Conservation (phyloP, 1,140 invertebrate species). For the Acromyrmex charruanus region DNA sequence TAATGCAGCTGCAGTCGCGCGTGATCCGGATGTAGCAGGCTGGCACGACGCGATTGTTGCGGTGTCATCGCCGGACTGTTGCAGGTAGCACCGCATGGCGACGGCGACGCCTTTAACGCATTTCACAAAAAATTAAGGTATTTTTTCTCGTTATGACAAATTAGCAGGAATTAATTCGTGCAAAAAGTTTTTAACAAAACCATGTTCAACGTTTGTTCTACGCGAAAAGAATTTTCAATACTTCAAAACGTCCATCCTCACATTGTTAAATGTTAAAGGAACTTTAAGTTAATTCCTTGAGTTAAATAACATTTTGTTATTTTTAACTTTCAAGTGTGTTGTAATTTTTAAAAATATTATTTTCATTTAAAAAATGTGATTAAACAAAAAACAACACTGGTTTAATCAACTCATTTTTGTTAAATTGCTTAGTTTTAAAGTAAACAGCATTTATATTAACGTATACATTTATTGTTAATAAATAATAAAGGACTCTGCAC, state of each 20-base stretch:
- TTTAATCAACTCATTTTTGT: too few species aligned
- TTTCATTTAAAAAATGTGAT: too few species aligned
- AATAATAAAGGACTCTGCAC: too few species aligned
- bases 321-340: too few species aligned
- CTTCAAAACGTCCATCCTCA: background rate
- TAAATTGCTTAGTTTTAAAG: too few species aligned
- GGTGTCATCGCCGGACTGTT: slow-evolving; percentile 82
- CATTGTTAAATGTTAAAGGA: too few species aligned
- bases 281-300: too few species aligned
- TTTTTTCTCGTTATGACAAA: background rate
- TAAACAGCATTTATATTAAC: too few species aligned
- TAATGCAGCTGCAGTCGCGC: slow-evolving; percentile 88
- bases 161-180: background rate
- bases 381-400: too few species aligned
- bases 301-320: too few species aligned
- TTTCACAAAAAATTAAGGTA: slow-evolving; percentile 10
- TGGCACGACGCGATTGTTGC: slow-evolving; percentile 87
- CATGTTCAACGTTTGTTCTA: background rate
- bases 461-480: too few species aligned
- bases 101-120: slow-evolving; percentile 88
- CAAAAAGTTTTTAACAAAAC: background rate
- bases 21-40: slow-evolving; percentile 90
- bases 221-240: background rate
- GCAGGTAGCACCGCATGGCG: slow-evolving; percentile 85
- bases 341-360: too few species aligned